phyloP scores from a whole-genome alignment of 2,113 vertebrate species.

The Catharus bicknelli region DNA sequence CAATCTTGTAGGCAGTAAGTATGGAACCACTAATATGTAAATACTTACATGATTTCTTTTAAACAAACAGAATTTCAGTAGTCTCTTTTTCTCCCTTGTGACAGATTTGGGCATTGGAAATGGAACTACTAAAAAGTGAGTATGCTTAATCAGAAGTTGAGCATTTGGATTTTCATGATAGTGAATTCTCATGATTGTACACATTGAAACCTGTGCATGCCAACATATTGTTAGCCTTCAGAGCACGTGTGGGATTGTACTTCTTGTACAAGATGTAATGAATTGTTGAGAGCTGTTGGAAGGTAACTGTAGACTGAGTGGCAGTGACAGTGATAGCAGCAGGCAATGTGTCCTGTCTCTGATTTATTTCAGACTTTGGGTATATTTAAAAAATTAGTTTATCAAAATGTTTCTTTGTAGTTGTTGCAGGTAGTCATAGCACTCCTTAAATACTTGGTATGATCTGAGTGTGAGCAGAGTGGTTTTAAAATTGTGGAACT shows the following conservation, averaged over 20 bases:
- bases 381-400: not conserved
- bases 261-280: not conserved
- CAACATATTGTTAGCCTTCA: not conserved
- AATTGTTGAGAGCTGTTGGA: not conserved
- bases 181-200: not conserved
- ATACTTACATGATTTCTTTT: not conserved
- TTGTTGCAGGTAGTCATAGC: not conserved
- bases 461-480: not conserved
- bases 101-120: constrained; percentile 97
- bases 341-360: not conserved
- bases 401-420: not conserved
- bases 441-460: not conserved
- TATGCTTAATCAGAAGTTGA: not conserved
- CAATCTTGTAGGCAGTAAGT: constrained; percentile 96
- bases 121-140: constrained; percentile 97
- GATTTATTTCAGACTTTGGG: not conserved
- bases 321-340: not conserved
- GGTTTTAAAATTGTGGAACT: not conserved
- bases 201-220: not conserved
- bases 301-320: not conserved
- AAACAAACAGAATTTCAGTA: constrained; percentile 1
- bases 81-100: constrained; percentile 31
- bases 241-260: not conserved
- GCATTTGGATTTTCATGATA: not conserved
- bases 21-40: not conserved